Evolutionary conservation across 2,888 invertebrate species (phyloP).

Genomic region (Lasioglossum malachurum): DNA sequence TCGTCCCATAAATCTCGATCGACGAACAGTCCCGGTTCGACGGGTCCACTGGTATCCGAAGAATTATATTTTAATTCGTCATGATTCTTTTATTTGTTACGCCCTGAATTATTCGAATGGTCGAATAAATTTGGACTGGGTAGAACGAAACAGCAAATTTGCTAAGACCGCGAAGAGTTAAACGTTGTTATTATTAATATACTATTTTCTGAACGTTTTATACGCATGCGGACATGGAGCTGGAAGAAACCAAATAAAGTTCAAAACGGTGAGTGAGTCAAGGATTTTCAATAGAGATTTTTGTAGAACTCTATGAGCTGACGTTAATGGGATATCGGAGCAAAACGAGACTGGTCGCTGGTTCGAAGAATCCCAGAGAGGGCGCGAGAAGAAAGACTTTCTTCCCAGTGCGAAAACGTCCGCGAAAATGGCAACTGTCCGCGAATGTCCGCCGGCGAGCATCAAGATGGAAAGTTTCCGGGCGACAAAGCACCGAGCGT

Average conservation of each 20-base stretch:
- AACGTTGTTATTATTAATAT: no score
- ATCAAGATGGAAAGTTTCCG: slow-evolving; percentile 62
- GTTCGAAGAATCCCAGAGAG: not conserved
- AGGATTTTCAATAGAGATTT: no score
- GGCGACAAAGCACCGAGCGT: not conserved
- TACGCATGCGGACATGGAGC: no score
- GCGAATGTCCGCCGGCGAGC: slow-evolving; percentile 32
- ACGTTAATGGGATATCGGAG: not conserved
- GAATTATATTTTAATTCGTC: not conserved
- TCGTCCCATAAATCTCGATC: slow-evolving; percentile 30
- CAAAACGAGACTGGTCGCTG: not conserved
- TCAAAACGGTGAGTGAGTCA: no score
- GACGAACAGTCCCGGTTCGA: not conserved
- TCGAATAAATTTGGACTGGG: no score
- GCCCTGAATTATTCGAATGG: no score
- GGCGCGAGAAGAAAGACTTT: slow-evolving; percentile 30
- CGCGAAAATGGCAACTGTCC: slow-evolving; percentile 39
- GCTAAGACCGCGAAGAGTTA: no score
- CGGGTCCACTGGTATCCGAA: not conserved
- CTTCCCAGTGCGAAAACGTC: not conserved
- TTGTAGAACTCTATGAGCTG: no score
- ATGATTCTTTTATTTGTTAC: no score
- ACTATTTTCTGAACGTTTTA: no score
- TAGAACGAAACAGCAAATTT: no score
- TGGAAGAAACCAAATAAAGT: no score